These are phyloP conservation scores for Caenorhabditis drosophilae DNA, from an alignment of 2,888 invertebrate genomes.

Conservation along the genomic window DNA sequence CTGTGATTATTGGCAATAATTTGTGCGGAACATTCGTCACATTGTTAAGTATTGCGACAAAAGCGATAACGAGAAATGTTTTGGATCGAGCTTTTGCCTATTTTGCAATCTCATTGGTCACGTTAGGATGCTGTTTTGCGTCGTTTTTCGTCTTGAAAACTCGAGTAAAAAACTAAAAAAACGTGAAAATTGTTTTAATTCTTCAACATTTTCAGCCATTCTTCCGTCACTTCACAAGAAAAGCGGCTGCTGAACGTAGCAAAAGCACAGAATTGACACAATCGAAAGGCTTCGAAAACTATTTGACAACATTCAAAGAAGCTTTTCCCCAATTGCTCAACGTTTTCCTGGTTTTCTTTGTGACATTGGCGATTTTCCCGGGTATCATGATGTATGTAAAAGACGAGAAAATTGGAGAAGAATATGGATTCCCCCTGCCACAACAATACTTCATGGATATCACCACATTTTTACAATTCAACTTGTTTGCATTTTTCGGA, in stretches of 20 bases:
- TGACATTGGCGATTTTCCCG: slow-evolving; percentile 88
- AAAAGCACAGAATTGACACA: slow-evolving; percentile 15
- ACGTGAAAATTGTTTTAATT: not conserved
- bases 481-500: slow-evolving; percentile 88
- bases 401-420: slow-evolving; percentile 35
- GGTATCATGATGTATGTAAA: slow-evolving; percentile 75
- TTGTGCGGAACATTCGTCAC: slow-evolving; percentile 69
- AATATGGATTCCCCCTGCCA: slow-evolving; percentile 40
- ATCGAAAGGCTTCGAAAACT: slow-evolving; percentile 14
- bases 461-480: slow-evolving; percentile 91
- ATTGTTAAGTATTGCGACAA: slow-evolving; percentile 61
- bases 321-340: slow-evolving; percentile 85
- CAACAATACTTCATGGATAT: slow-evolving; percentile 70
- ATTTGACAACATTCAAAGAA: slow-evolving; percentile 47
- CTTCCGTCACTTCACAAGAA: slow-evolving; percentile 63
- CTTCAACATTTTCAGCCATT: slow-evolving; percentile 60
- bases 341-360: slow-evolving; percentile 89
- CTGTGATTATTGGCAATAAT: slow-evolving; percentile 79
- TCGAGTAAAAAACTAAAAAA: slow-evolving; percentile 78
- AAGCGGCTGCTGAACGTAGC: slow-evolving; percentile 19
- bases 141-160: slow-evolving; percentile 92
- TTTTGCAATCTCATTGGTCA: slow-evolving; percentile 90
- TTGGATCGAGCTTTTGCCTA: slow-evolving; percentile 83
- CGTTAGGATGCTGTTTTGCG: slow-evolving; percentile 89
- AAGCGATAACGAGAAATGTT: slow-evolving; percentile 34